These are phyloP conservation scores for Zosterops pallidus DNA, from an alignment of 2,113 vertebrate species.

Conservation along the genomic window DNA sequence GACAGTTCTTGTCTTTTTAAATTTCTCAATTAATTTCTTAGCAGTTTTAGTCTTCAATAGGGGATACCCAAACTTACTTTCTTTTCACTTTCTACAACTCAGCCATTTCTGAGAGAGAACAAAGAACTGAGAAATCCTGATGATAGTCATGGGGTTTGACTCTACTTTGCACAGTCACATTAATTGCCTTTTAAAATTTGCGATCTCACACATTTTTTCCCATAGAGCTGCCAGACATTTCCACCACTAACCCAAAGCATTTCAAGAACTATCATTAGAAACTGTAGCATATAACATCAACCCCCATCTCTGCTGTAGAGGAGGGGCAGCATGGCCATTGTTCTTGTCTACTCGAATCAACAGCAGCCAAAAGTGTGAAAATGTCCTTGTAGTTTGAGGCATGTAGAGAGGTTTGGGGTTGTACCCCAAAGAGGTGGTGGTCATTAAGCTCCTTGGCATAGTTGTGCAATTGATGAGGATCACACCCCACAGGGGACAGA, in stretches of 20 bases:
- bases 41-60: background rate
- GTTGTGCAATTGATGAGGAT: background rate
- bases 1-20: background rate
- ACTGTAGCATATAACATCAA: background rate
- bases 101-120: background rate
- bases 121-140: background rate
- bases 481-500: background rate
- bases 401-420: background rate
- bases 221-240: background rate
- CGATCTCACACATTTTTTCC: background rate
- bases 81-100: background rate
- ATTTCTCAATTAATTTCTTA: background rate
- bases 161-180: background rate
- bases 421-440: background rate
- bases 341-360: background rate
- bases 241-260: background rate
- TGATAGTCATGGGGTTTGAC: background rate
- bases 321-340: background rate
- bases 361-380: background rate
- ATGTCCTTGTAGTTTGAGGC: background rate
- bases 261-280: background rate
- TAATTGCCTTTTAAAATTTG: background rate
- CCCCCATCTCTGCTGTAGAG: background rate
- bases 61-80: background rate
- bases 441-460: background rate